These are phyloP conservation scores for Avahi laniger DNA, from an alignment of 2,797 vertebrate species.

Conservation along the genomic window DNA sequence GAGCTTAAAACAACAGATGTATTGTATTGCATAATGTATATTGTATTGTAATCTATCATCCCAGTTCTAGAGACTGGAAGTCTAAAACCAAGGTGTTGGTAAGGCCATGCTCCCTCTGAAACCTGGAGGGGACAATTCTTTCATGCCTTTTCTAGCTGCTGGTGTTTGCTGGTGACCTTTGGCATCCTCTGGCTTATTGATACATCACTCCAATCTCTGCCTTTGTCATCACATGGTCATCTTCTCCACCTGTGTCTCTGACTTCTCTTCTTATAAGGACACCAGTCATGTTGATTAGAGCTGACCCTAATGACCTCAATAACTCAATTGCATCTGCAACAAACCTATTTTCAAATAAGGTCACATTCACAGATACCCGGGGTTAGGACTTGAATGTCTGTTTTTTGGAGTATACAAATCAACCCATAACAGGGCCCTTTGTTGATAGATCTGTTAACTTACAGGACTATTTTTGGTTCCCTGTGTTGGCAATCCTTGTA, in stretches of 20 bases:
- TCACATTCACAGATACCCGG: not conserved
- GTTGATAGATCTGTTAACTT: not conserved
- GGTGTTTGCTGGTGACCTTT: not conserved
- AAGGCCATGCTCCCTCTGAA: not conserved
- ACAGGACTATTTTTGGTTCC: not conserved
- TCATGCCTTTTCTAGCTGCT: not conserved
- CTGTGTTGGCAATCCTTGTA: not conserved
- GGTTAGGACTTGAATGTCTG: not conserved
- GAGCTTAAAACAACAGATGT: not conserved
- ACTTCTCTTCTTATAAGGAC: not conserved
- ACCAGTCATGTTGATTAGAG: not conserved
- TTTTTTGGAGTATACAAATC: not conserved
- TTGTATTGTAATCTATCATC: not conserved
- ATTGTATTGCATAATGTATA: not conserved
- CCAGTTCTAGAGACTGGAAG: not conserved
- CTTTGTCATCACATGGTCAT: not conserved
- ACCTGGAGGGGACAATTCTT: not conserved
- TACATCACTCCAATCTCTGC: not conserved
- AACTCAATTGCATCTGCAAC: not conserved
- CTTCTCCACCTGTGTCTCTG: not conserved
- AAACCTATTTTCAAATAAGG: not conserved
- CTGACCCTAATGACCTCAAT: not conserved
- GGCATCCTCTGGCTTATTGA: not conserved
- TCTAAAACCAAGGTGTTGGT: not conserved
- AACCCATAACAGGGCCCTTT: not conserved